Conservation (phyloP, 2,888 invertebrate species). For the Troilus luridus region DNA sequence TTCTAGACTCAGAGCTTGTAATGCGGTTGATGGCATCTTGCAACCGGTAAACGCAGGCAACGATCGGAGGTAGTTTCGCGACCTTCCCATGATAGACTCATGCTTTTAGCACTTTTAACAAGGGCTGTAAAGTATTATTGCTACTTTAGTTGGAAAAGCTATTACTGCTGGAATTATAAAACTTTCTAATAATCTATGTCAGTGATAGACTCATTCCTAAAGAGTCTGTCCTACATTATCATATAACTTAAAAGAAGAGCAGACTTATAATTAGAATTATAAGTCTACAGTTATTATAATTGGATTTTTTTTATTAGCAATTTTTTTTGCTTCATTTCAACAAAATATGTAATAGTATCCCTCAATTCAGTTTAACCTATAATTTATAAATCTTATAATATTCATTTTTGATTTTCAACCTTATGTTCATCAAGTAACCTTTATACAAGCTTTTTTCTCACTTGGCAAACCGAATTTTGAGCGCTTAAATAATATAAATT, state of each 20-base stretch:
- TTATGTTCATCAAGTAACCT: too few relatives aligned
- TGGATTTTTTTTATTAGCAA: too few relatives aligned
- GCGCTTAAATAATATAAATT: too few relatives aligned
- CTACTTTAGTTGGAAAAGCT: neutral
- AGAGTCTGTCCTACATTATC: neutral
- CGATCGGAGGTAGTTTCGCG: neutral
- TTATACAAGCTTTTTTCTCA: too few relatives aligned
- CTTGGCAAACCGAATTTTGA: too few relatives aligned
- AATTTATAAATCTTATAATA: too few relatives aligned
- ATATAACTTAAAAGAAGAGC: neutral
- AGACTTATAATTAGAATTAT: too few relatives aligned
- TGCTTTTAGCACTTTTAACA: slow-evolving; percentile 26
- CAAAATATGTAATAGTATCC: too few relatives aligned
- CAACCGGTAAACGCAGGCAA: neutral
- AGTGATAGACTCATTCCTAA: neutral
- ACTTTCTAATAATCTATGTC: slow-evolving; percentile 30
- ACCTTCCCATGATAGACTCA: neutral
- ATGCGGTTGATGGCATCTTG: slow-evolving; percentile 24
- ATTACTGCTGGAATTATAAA: neutral
- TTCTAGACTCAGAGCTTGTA: neutral
- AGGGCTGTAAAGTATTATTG: slow-evolving; percentile 22
- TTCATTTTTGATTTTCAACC: too few relatives aligned
- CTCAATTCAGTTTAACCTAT: too few relatives aligned
- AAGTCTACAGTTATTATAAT: too few relatives aligned
- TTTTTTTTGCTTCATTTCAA: too few relatives aligned